Base-by-base conservation (phyloP, 2,797 vertebrate genomes). In the Amniataba percoides region DNA sequence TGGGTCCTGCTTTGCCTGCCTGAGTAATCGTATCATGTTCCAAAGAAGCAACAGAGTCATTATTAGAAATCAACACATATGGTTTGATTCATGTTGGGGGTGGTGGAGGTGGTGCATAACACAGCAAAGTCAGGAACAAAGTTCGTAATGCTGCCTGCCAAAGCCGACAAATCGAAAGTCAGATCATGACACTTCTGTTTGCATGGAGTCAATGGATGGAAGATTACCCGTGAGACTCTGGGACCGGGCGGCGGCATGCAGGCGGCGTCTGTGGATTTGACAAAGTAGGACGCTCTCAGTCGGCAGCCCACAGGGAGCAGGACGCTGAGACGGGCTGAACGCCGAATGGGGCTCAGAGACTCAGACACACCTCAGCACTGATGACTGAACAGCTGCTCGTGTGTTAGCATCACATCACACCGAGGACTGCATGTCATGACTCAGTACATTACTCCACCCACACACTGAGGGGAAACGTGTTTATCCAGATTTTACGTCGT, bases 171-270 rank as follows among this genome's bases (percentile, higher is more conserved):
- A 88, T 90, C 81, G 78, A 58, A 34, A 77, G 31, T 80, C 65
- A 60, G 62, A 85, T 90, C 78, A 18, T 82, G 86, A 83, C 87
- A 78, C 62, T 21, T 55, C 31, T 85, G 81, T 90, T 91, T 90
- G 89, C 81, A 82, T 23, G 52, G 23, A 63, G 78, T 81, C 69
- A 70, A 27, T 73, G 68, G 83, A 82, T 46, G 65, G 65, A 65
- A 88, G 84, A 89, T 91, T 75, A 84, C 71, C 85, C 81, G 74
- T 58, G 83, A 80, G 76, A 77, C 86, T 63, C 43, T 75, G 87
- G 77, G 82, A 85, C 25, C 4, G 12, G 71, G 78, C 72, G 74
- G 21, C 1, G 14, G 70, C 69, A 74, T 76, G 78, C 76, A 82
- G 74, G 65, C 66, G 57, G 60, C 15, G 78, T 78, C 73, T 0